Percentiles rank a stretch among this genome's conserved stretches.
These are phyloP conservation scores for Amblyjoppa fuscipennis DNA, from an alignment of 2,888 invertebrate species.

Conservation along the genomic window DNA sequence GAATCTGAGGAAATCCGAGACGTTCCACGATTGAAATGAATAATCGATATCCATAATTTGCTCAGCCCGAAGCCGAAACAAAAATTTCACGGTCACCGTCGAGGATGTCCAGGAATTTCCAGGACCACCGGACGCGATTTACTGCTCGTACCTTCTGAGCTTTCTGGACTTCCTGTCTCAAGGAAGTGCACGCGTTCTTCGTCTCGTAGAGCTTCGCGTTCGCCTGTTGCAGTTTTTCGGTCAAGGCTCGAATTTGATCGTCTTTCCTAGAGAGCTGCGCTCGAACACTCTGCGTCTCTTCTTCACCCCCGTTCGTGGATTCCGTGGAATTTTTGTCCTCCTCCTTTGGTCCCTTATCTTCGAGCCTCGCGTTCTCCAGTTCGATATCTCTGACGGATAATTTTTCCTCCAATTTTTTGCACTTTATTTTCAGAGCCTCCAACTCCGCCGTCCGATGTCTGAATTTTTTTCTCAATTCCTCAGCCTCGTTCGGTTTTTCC, in stretches of 20 bases:
- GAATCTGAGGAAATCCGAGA: too few relatives aligned
- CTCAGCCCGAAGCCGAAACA: too few relatives aligned
- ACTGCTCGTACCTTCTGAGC: constrained; percentile 87
- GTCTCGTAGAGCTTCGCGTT: constrained; percentile 89
- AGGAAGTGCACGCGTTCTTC: constrained; percentile 89
- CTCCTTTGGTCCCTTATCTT: neutral
- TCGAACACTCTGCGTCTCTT: constrained; percentile 59
- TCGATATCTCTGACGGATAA: constrained; percentile 84
- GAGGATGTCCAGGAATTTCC: neutral
- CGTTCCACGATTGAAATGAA: neutral
- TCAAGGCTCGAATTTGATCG: constrained; percentile 87
- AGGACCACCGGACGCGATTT: neutral
- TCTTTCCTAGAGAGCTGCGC: constrained; percentile 83
- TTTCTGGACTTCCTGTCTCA: constrained; percentile 90
- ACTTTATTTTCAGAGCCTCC: constrained; percentile 88
- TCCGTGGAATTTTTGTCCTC: constrained; percentile 16
- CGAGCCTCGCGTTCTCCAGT: constrained; percentile 56
- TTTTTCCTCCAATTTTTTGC: constrained; percentile 86
- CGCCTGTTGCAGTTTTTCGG: constrained; percentile 87
- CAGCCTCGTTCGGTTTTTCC: constrained; percentile 86
- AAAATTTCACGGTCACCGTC: neutral
- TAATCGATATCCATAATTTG: neutral
- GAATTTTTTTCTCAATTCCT: constrained; percentile 89
- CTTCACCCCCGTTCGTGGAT: constrained; percentile 54
- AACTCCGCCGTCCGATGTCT: constrained; percentile 88